A percentile compares a stretch with the other conserved stretches of the same genome.
Conservation (phyloP, 30 jellyfish, hydroid and myxozoan species). For the Mastigias papua region DNA sequence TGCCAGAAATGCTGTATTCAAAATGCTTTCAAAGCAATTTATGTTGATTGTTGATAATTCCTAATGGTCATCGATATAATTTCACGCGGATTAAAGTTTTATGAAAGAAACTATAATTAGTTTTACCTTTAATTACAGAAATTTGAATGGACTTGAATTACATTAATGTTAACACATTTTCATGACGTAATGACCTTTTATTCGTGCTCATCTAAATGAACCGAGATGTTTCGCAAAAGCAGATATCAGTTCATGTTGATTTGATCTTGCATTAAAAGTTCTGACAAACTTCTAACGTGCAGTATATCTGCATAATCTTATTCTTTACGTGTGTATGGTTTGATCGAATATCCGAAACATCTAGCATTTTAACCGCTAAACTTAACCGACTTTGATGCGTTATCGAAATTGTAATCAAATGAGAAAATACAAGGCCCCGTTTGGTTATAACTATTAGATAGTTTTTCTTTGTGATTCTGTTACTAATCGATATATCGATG, state of each 20-base stretch:
- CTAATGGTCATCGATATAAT: constrained; percentile 19
- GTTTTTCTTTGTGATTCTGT: too few relatives aligned
- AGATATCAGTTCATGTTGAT: constrained; percentile 8
- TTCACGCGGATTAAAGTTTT: constrained; percentile 50
- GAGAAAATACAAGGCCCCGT: too few relatives aligned
- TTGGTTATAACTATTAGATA: too few relatives aligned
- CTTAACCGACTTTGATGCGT: too few relatives aligned
- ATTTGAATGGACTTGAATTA: constrained; percentile 32
- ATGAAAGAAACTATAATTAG: constrained; percentile 36
- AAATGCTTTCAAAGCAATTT: not conserved
- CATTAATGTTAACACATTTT: constrained; percentile 30
- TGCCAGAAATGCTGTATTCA: constrained; percentile 7
- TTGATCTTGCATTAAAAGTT: not conserved
- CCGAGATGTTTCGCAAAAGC: constrained; percentile 24
- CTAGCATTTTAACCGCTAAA: too few relatives aligned
- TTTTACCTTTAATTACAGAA: constrained; percentile 39
- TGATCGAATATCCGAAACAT: too few relatives aligned
- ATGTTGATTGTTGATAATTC: not conserved
- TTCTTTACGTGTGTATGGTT: too few relatives aligned
- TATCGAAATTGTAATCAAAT: too few relatives aligned
- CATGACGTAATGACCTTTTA: constrained; percentile 42
- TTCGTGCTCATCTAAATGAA: constrained; percentile 36
- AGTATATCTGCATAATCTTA: too few relatives aligned
- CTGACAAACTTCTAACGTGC: not conserved
- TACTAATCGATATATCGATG: too few relatives aligned